Evolutionary conservation across 2,888 invertebrate species (phyloP).

Genomic region (Cenopis cana): DNA sequence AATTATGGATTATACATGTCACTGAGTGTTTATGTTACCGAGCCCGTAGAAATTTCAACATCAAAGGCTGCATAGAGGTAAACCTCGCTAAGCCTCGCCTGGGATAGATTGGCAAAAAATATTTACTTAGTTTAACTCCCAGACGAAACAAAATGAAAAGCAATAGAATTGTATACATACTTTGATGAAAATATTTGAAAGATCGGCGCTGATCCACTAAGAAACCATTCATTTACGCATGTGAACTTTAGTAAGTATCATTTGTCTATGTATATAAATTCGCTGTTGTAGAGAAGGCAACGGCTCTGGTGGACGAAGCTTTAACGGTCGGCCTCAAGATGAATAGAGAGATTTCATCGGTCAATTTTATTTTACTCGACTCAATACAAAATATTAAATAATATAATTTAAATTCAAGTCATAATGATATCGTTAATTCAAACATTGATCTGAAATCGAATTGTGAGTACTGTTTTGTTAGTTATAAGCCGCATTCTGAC

Average conservation of each 20-base stretch:
- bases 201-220: not conserved
- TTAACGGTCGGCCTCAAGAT: no score
- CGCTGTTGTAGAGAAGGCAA: no score
- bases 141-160: conserved; percentile 9
- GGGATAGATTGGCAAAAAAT: conserved; percentile 1
- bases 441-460: no score
- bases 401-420: no score
- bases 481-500: no score
- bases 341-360: not conserved
- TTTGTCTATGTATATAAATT: not conserved
- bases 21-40: not conserved
- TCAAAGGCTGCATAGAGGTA: not conserved
- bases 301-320: no score
- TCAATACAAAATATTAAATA: no score
- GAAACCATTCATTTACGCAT: not conserved
- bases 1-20: not conserved
- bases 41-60: not conserved
- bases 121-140: not conserved
- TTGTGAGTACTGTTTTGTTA: no score
- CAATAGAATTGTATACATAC: not conserved
- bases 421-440: no score
- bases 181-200: conserved; percentile 2
- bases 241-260: not conserved
- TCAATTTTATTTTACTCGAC: no score
- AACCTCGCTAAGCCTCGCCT: not conserved